phyloP scores from a whole-genome alignment of 2,113 vertebrate species.

The Oxyruncus cristatus region DNA sequence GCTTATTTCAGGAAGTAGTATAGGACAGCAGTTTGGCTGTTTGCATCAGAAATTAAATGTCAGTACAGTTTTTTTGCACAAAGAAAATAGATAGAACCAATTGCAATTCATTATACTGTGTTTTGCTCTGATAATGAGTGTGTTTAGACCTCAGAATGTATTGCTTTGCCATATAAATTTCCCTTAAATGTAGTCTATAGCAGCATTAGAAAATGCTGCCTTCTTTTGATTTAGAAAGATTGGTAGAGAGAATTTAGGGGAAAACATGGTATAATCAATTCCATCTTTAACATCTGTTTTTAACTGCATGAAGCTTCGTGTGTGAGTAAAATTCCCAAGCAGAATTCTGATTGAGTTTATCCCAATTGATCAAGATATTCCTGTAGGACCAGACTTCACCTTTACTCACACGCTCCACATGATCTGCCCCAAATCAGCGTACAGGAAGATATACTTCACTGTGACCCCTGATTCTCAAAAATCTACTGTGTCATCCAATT shows the following conservation, averaged over 20 bases:
- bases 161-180: not conserved
- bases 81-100: not conserved
- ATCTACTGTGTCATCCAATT: not conserved
- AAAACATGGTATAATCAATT: constrained; percentile 16
- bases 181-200: not conserved
- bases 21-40: not conserved
- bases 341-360: constrained; percentile 20
- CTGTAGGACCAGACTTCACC: not conserved
- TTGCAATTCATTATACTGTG: not conserved
- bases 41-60: not conserved
- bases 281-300: constrained; percentile 48
- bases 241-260: not conserved
- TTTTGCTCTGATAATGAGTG: not conserved
- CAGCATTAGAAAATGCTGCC: not conserved
- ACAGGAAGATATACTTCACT: not conserved
- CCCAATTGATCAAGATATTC: not conserved
- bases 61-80: not conserved
- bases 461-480: not conserved
- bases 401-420: not conserved
- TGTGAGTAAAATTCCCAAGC: not conserved
- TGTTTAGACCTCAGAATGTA: not conserved
- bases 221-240: not conserved
- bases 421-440: not conserved
- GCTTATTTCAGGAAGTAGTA: not conserved
- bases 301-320: not conserved